These are phyloP conservation scores for Tamias sibiricus DNA, from an alignment of 2,113 vertebrate species.

Conservation along the genomic window DNA sequence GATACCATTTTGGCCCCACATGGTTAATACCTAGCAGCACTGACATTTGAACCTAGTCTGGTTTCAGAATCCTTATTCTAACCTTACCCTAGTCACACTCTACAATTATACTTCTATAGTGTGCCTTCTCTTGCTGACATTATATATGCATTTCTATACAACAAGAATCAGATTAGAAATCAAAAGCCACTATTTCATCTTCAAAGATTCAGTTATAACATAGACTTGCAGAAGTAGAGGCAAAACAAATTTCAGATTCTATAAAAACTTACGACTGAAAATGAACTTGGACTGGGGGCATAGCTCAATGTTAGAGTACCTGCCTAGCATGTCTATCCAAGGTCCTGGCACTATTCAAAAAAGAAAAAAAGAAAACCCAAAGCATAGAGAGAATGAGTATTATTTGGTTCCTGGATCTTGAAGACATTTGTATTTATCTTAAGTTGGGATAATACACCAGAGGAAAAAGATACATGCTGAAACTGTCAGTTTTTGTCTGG, in stretches of 20 bases:
- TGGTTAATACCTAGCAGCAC: not conserved
- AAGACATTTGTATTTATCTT: not conserved
- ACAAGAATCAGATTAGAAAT: not conserved
- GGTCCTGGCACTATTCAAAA: not conserved
- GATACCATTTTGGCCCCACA: not conserved
- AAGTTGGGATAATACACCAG: not conserved
- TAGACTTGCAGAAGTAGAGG: not conserved
- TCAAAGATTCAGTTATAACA: not conserved
- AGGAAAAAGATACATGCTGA: not conserved
- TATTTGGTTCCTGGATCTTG: not conserved
- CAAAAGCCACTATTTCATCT: not conserved
- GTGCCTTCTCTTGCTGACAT: not conserved
- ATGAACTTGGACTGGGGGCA: not conserved
- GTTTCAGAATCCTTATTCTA: not conserved
- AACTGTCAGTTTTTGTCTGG: not conserved
- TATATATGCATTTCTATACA: not conserved
- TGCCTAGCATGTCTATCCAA: not conserved
- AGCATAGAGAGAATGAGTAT: not conserved
- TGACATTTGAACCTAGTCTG: not conserved
- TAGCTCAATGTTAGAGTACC: not conserved
- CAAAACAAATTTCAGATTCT: not conserved
- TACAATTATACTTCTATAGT: not conserved
- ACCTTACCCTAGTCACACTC: accelerated
- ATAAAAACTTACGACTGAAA: not conserved
- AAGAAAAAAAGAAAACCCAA: not conserved